phyloP scores from a whole-genome alignment of 2,113 vertebrate genomes.

The Lipophrys pholis region DNA sequence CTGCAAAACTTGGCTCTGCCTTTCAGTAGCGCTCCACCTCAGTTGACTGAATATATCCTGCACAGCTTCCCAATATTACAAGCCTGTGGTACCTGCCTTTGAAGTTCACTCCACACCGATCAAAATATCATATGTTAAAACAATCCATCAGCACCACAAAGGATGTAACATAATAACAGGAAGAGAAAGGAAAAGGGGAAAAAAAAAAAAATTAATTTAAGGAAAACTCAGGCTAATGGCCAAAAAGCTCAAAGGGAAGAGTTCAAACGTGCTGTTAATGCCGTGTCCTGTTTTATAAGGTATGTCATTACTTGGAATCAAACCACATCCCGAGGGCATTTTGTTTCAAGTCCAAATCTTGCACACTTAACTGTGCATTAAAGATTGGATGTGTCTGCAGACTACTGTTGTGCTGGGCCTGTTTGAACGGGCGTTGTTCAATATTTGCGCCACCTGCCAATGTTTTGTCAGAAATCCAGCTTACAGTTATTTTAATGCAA shows the following conservation, averaged over 20 bases:
- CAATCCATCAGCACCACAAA: slow-evolving; percentile 51
- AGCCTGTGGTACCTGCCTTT: slow-evolving; percentile 57
- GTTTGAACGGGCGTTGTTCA: slow-evolving; percentile 52
- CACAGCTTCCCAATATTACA: slow-evolving; percentile 46
- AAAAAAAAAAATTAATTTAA: slow-evolving; percentile 26
- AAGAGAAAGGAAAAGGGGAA: slow-evolving; percentile 32
- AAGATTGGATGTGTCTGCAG: slow-evolving; percentile 66
- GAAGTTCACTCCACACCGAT: slow-evolving; percentile 65
- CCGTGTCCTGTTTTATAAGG: slow-evolving; percentile 68
- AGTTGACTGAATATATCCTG: slow-evolving; percentile 23
- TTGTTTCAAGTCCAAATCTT: slow-evolving; percentile 73
- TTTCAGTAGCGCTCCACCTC: slow-evolving; percentile 11
- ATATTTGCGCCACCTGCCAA: slow-evolving; percentile 53
- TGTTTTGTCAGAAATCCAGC: slow-evolving; percentile 27
- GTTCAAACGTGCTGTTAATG: slow-evolving; percentile 59
- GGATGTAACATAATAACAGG: slow-evolving; percentile 48
- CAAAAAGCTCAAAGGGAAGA: slow-evolving; percentile 57
- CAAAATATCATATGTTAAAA: slow-evolving; percentile 62
- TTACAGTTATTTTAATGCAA: slow-evolving; percentile 26
- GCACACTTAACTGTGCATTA: slow-evolving; percentile 61
- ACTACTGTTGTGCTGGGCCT: slow-evolving; percentile 42
- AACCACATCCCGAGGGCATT: slow-evolving; percentile 66
- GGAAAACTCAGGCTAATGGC: slow-evolving; percentile 49
- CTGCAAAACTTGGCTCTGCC: not conserved
- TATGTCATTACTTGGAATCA: slow-evolving; percentile 74